Evolutionary conservation across 2,888 invertebrate species (phyloP), one percentile per base, ranked within the genome.

Genomic region (Malthinus flaveolus): DNA sequence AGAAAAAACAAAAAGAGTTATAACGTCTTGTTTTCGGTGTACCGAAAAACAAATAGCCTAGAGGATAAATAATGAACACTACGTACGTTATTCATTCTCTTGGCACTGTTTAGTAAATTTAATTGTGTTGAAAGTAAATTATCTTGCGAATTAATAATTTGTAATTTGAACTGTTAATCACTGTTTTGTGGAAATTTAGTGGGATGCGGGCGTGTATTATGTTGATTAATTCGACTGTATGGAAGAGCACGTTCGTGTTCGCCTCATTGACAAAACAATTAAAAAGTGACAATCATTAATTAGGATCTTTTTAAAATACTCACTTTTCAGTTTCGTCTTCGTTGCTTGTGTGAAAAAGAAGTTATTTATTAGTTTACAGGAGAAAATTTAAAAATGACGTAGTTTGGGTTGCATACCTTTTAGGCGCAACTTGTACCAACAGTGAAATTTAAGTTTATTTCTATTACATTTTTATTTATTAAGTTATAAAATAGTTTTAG

Each of bases 1-100:
- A 23, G 5, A 83, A 39, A 79, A 23, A 23, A 23, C 5, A 23
- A 23, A 23, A 23, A 23, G 23, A 23, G 23, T 23, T 59, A 59
- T 58, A 58, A 58, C 48, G 52, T 35, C 49, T 49, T 49, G 52
- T 49, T 50, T 59, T 56, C 33, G 45, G 48, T 10, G 11, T 32
- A 9, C 10, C 4, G 23, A 32, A 32, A 45, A n/a, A 36, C 8
- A 7, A 42, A 9, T 12, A 57, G 37, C 11, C 4, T 35, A 35
- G 45, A 42, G 31, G 31, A 45, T 32, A 36, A 36, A 34, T 61
- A 53, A n/a, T 32, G 32, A 48, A 32, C 34, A 33, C 13, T 10
- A 37, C 31, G 36, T 32, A 37, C 50, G 52, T 45, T 33, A 36
- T 35, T 52, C 45, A 52, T 35, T 46, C 31, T 46, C 52, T 52